Evolutionary conservation across 2,888 invertebrate genomes (phyloP).

Genomic region (Trichogramma dendrolimi): DNA sequence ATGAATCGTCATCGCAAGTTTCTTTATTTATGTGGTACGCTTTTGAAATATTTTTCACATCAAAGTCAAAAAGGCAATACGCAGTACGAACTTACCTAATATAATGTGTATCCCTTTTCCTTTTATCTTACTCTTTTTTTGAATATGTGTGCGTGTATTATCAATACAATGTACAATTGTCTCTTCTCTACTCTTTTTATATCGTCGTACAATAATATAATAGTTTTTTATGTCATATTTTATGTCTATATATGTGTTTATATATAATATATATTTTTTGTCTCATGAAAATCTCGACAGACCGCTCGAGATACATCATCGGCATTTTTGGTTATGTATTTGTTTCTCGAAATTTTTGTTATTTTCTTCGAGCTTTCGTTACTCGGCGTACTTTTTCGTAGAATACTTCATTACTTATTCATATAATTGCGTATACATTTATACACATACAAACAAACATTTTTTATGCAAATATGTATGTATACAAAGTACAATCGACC

Average conservation of each 20-base stretch:
- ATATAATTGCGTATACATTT: not conserved
- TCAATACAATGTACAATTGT: slow-evolving; percentile 37
- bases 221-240: slow-evolving; percentile 6
- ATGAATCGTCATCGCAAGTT: too few relatives aligned
- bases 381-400: not conserved
- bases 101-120: slow-evolving; percentile 38
- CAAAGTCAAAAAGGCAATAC: slow-evolving; percentile 53
- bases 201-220: slow-evolving; percentile 15
- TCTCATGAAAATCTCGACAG: slow-evolving; percentile 23
- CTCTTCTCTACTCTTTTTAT: slow-evolving; percentile 37
- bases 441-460: slow-evolving; percentile 1
- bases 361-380: slow-evolving; percentile 15
- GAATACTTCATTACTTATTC: too few relatives aligned
- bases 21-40: too few relatives aligned
- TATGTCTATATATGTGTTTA: not conserved
- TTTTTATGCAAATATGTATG: too few relatives aligned
- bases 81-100: slow-evolving; percentile 52
- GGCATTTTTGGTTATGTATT: slow-evolving; percentile 16
- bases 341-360: slow-evolving; percentile 11
- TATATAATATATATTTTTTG: slow-evolving; percentile 9
- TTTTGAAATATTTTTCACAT: slow-evolving; percentile 45
- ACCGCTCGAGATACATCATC: slow-evolving; percentile 23
- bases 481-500: slow-evolving; percentile 4
- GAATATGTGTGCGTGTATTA: slow-evolving; percentile 42
- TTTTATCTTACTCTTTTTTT: slow-evolving; percentile 11